Percentiles rank a stretch among this genome's conserved stretches.
Conservation (phyloP, 1,140 invertebrate genomes). For the Antheraea pernyi region DNA sequence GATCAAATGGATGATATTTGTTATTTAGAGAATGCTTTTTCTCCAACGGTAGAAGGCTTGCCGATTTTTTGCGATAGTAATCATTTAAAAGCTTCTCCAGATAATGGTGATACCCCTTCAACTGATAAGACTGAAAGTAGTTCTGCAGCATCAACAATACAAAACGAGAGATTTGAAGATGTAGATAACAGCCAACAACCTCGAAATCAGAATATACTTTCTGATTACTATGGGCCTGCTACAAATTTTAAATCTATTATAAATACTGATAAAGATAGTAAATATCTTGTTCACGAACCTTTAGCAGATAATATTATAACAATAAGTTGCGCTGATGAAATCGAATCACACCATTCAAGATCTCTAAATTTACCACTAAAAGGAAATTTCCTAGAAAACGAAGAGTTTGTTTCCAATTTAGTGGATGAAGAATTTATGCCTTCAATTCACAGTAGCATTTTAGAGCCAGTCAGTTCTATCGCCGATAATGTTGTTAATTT, state of each 20-base stretch:
- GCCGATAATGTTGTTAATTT: conserved; percentile 80
- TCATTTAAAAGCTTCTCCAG: conserved; percentile 64
- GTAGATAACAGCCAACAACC: conserved; percentile 39
- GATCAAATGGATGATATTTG: conserved; percentile 91
- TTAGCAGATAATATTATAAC: conserved; percentile 21
- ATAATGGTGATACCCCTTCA: conserved; percentile 72
- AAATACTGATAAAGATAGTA: conserved; percentile 26
- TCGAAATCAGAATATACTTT: conserved; percentile 7
- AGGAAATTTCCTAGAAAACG: conserved; percentile 21
- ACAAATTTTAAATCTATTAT: conserved; percentile 47
- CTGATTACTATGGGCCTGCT: conserved; percentile 36
- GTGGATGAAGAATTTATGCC: conserved; percentile 75
- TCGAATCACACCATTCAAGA: conserved; percentile 25
- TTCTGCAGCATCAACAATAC: conserved; percentile 72
- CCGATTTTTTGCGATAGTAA: conserved; percentile 69
- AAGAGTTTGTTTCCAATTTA: conserved; percentile 45
- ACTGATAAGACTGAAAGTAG: conserved; percentile 77
- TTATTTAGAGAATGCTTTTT: conserved; percentile 80
- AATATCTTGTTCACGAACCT: conserved; percentile 19
- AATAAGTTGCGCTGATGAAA: conserved; percentile 32
- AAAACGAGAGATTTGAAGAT: conserved; percentile 67
- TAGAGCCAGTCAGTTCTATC: conserved; percentile 75
- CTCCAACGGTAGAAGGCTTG: conserved; percentile 78
- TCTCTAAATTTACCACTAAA: conserved; percentile 16
- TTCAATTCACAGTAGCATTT: conserved; percentile 76